These are phyloP conservation scores for Zoanthus gigantus DNA, from an alignment of 92 coral and sea anemone species.

Conservation along the genomic window DNA sequence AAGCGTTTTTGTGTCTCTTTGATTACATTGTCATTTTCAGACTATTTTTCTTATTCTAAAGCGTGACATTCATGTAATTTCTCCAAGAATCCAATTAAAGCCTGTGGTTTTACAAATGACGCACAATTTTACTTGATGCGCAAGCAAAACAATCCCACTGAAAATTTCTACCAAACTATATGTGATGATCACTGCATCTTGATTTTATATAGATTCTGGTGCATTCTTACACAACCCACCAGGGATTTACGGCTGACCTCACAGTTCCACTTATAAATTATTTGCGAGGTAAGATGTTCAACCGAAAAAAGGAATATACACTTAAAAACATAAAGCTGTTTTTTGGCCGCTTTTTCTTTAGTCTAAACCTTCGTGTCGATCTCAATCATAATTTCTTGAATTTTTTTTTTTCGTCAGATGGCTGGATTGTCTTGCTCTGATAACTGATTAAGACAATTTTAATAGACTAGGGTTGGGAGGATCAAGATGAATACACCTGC, in stretches of 20 bases:
- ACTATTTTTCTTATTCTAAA: background rate
- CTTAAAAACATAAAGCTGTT: background rate
- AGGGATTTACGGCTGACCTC: slow-evolving; percentile 43
- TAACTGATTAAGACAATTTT: background rate
- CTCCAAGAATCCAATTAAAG: background rate
- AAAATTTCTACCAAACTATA: background rate
- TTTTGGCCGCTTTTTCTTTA: background rate
- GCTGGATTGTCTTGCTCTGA: background rate
- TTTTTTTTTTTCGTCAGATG: background rate
- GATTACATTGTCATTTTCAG: background rate
- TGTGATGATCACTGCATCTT: background rate
- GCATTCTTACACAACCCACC: slow-evolving; percentile 1
- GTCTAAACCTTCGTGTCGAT: background rate
- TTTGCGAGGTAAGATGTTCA: background rate
- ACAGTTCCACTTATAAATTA: slow-evolving; percentile 35
- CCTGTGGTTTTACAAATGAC: background rate
- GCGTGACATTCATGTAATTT: background rate
- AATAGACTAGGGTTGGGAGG: background rate
- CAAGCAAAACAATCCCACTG: background rate
- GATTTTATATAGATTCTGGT: background rate
- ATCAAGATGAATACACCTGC: background rate
- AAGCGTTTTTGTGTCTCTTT: background rate
- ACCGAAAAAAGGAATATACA: background rate
- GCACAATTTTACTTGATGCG: too few relatives aligned
- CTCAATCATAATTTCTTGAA: background rate